phyloP scores from a whole-genome alignment of 2,888 invertebrate species.

The Drosophila pegasa region DNA sequence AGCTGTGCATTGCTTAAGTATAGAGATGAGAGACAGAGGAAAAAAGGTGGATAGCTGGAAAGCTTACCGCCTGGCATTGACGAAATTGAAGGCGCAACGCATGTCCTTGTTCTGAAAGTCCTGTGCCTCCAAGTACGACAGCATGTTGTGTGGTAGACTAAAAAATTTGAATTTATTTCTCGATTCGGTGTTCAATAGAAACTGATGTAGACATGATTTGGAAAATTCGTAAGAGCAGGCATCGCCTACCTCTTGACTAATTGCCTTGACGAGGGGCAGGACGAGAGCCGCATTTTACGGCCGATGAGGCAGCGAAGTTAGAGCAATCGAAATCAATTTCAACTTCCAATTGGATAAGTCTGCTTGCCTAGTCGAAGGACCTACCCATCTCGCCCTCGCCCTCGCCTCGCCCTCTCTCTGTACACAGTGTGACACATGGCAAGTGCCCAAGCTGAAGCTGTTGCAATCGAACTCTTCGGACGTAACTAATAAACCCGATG shows the following conservation, averaged over 20 bases:
- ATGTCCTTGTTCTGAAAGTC: neutral
- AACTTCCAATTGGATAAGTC: constrained; percentile 43
- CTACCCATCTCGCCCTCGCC: neutral
- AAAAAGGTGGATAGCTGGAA: constrained; percentile 12
- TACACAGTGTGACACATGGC: neutral
- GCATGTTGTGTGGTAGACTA: constrained; percentile 12
- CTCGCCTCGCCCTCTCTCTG: neutral
- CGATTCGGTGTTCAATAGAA: neutral
- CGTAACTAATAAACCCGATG: neutral
- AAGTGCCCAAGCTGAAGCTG: neutral
- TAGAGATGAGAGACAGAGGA: constrained; percentile 54
- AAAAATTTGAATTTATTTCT: neutral
- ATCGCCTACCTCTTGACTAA: constrained; percentile 4
- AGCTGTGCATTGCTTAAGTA: constrained; percentile 91
- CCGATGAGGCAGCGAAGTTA: neutral
- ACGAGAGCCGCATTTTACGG: neutral
- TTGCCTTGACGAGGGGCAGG: neutral
- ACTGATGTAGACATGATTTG: constrained; percentile 8
- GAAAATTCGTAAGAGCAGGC: neutral
- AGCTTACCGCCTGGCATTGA: constrained; percentile 91
- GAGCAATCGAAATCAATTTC: neutral
- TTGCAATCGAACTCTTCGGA: neutral
- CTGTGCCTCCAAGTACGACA: neutral
- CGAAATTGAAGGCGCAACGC: constrained; percentile 91
- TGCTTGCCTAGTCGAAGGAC: neutral